These are phyloP conservation scores for Metalampra italica DNA, from an alignment of 2,888 invertebrate genomes.

Conservation along the genomic window DNA sequence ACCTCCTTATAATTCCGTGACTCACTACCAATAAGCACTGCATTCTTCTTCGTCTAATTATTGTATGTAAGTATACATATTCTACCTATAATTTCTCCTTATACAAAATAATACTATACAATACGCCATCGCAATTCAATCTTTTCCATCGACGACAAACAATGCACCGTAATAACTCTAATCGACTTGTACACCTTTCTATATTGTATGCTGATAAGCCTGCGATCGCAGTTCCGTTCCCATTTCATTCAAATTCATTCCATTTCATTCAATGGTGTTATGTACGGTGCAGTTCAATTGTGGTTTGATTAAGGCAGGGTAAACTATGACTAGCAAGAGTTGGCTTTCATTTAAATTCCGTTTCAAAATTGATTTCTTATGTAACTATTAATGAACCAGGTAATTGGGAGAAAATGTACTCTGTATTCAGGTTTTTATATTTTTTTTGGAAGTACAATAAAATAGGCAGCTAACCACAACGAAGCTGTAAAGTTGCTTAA, in stretches of 20 bases:
- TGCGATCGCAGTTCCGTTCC: background rate
- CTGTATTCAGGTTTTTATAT: no score
- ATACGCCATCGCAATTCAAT: background rate
- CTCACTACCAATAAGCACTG: no score
- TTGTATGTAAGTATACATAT: no score
- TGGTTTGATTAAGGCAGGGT: background rate
- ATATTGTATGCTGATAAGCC: constrained; percentile 2
- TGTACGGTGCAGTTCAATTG: background rate
- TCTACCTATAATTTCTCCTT: background rate
- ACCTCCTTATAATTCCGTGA: no score
- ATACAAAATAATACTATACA: background rate
- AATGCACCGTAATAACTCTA: background rate
- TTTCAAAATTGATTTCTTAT: no score
- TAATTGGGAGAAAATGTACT: no score
- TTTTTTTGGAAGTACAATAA: no score
- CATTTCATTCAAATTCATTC: background rate
- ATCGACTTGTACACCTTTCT: background rate
- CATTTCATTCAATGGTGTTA: no score
- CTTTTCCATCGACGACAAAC: background rate
- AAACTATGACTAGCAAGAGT: background rate
- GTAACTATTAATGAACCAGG: no score
- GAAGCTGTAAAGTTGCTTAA: no score
- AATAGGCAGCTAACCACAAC: no score
- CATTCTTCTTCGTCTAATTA: no score
- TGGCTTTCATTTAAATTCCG: background rate